These are phyloP conservation scores for Nansenia antarctica DNA, from an alignment of 2,113 vertebrate species.

Conservation along the genomic window DNA sequence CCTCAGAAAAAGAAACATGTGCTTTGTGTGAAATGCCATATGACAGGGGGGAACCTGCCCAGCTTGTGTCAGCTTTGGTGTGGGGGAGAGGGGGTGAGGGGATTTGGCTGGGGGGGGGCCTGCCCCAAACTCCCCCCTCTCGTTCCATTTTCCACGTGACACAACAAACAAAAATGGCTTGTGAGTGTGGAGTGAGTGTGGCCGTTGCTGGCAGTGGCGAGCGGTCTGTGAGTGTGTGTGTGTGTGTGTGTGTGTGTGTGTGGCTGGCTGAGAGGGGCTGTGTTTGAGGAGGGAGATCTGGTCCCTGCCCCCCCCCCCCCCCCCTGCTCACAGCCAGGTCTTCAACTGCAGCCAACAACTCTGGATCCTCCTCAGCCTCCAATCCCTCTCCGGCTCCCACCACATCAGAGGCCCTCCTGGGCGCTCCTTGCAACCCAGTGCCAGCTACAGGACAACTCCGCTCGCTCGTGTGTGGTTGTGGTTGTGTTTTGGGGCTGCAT, in stretches of 20 bases:
- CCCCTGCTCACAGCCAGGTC: constrained; percentile 83
- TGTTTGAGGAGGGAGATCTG: constrained; percentile 88
- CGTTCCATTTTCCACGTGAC: constrained; percentile 38
- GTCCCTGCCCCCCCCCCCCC: constrained; percentile 87
- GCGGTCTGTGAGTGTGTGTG: constrained; percentile 76
- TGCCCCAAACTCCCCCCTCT: constrained; percentile 19
- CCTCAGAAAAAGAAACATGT: constrained; percentile 38
- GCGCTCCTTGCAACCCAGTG: constrained; percentile 76
- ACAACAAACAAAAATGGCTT: constrained; percentile 58
- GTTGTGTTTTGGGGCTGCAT: neutral
- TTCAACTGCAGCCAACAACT: constrained; percentile 88
- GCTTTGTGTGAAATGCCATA: constrained; percentile 44
- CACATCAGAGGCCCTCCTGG: constrained; percentile 57
- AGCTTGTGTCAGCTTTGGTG: constrained; percentile 43
- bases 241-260: constrained; percentile 51
- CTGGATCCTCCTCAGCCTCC: constrained; percentile 49
- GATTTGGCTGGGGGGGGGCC: neutral
- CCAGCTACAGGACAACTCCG: constrained; percentile 69
- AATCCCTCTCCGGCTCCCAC: neutral
- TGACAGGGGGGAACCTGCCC: constrained; percentile 44
- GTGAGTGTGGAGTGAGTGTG: constrained; percentile 27
- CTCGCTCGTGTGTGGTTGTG: constrained; percentile 46
- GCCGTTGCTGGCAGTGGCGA: constrained; percentile 45
- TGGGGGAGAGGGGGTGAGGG: constrained; percentile 5
- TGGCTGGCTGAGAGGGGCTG: constrained; percentile 81